A percentile compares a stretch with the other conserved stretches of the same genome.
These are phyloP conservation scores for Paraescarpia echinospica DNA, from an alignment of 1,140 invertebrate species.

Conservation along the genomic window DNA sequence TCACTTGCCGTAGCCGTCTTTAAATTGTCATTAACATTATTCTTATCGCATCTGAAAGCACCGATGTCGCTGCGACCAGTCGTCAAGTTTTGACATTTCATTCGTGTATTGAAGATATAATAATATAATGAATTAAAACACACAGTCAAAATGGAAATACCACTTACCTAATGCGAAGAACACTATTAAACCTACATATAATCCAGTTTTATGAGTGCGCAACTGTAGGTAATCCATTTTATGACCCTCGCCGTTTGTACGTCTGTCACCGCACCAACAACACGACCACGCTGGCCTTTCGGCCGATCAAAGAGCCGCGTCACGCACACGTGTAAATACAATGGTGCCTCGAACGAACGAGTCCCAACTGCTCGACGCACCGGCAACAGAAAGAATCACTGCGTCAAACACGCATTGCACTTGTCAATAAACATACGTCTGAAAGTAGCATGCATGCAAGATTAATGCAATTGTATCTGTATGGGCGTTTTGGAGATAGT, in stretches of 20 bases:
- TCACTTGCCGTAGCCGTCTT: background rate
- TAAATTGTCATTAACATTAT: background rate
- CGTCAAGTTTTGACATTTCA: background rate
- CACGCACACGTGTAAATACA: background rate
- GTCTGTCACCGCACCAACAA: background rate
- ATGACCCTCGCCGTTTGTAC: background rate
- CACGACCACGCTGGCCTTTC: background rate
- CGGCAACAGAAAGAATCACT: background rate
- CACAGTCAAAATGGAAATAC: background rate
- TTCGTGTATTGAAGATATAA: background rate
- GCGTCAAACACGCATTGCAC: background rate
- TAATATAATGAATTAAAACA: background rate
- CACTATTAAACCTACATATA: conserved; percentile 6
- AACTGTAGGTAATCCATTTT: conserved; percentile 1
- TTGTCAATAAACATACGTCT: background rate
- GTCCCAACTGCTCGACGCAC: background rate
- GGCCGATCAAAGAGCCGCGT: background rate
- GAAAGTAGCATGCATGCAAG: background rate
- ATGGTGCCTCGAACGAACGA: background rate
- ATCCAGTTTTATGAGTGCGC: background rate
- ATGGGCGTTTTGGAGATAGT: background rate
- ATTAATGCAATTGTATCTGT: background rate
- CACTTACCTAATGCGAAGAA: conserved; percentile 5
- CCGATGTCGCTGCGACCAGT: background rate
- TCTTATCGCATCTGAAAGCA: background rate